Percentiles rank a stretch among this genome's conserved stretches.
phyloP scores from a whole-genome alignment of 1,140 invertebrate genomes.

The Sogatella furcifera region DNA sequence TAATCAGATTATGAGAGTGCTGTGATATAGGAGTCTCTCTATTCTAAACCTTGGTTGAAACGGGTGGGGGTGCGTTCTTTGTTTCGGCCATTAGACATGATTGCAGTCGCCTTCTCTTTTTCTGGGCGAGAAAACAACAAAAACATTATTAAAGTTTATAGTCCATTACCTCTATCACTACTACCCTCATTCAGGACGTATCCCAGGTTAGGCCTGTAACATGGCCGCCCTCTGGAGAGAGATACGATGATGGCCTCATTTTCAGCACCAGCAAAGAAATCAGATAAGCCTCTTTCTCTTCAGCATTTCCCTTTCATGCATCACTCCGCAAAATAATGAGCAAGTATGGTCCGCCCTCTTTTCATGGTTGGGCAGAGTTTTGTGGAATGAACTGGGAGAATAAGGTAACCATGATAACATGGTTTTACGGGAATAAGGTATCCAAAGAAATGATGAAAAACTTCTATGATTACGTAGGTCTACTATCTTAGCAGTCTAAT shows the following conservation, averaged over 20 bases:
- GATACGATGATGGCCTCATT: background rate
- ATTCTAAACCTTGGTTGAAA: too few species aligned
- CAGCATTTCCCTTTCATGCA: background rate
- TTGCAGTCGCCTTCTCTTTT: background rate
- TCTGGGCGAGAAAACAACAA: background rate
- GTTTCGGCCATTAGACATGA: conserved; percentile 1
- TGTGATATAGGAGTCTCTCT: too few species aligned
- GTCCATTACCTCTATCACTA: background rate
- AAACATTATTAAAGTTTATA: conserved; percentile 1
- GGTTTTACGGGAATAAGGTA: too few species aligned
- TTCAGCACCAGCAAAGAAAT: background rate
- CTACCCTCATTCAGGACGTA: background rate
- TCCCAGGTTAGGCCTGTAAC: background rate
- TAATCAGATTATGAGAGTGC: too few species aligned
- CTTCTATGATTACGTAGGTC: too few species aligned
- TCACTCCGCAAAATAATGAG: background rate
- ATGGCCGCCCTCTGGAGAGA: background rate
- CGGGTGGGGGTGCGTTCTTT: background rate
- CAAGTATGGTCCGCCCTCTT: too few species aligned
- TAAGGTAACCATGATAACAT: too few species aligned
- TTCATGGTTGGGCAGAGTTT: too few species aligned
- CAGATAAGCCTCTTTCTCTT: background rate
- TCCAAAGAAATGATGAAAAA: too few species aligned
- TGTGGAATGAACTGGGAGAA: too few species aligned
- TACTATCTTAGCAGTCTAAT: too few species aligned